phyloP scores from a whole-genome alignment of 2,797 vertebrate genomes.

The Enoplosus armatus region DNA sequence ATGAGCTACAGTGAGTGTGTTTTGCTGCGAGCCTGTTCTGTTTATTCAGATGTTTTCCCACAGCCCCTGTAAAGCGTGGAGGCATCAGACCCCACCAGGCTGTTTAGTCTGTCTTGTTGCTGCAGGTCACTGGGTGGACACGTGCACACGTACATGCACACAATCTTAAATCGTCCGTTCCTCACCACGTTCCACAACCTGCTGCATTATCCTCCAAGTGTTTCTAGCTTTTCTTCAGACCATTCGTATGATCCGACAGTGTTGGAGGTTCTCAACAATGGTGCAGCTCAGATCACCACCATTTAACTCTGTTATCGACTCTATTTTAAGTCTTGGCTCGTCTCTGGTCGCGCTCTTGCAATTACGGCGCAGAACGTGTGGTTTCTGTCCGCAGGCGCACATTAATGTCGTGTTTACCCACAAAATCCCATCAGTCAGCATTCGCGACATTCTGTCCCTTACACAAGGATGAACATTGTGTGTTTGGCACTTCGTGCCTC shows the following conservation, averaged over 20 bases:
- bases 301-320: background rate
- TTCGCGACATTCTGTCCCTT: constrained; percentile 14
- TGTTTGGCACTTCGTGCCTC: constrained; percentile 8
- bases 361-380: background rate
- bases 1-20: constrained; percentile 19
- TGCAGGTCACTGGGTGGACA: constrained; percentile 42
- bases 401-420: background rate
- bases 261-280: background rate
- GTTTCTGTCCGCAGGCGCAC: constrained; percentile 1
- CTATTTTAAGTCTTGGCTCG: background rate
- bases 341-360: background rate
- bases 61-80: constrained; percentile 45
- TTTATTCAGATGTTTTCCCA: constrained; percentile 85
- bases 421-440: constrained; percentile 30
- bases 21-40: constrained; percentile 53
- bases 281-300: background rate
- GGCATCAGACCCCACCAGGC: constrained; percentile 49
- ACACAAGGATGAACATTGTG: background rate
- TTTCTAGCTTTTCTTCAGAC: background rate
- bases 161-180: background rate
- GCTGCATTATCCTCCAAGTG: background rate
- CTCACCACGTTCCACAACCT: background rate
- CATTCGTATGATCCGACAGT: background rate
- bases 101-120: constrained; percentile 71
- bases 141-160: background rate